Evolutionary conservation across 1,140 invertebrate species (phyloP).

Genomic region (Drosophila punjabiensis): DNA sequence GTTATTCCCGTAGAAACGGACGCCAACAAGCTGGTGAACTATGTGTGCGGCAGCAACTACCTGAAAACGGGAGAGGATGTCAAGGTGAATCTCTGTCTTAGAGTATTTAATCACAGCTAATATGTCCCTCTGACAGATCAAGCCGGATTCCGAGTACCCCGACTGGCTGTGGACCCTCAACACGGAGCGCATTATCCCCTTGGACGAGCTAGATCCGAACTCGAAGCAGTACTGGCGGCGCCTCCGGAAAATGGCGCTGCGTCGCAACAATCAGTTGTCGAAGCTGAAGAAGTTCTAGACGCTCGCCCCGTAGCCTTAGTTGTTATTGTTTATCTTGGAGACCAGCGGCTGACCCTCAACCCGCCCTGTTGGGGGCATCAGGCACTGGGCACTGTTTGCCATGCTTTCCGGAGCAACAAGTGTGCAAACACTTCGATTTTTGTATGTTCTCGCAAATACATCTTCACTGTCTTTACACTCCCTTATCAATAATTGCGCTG

Average conservation of each 20-base stretch:
- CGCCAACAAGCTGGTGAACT: constrained; percentile 90
- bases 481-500: constrained; percentile 43
- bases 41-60: constrained; percentile 95
- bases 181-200: constrained; percentile 86
- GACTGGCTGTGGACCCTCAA: constrained; percentile 95
- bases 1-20: constrained; percentile 95
- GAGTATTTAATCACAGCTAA: not conserved
- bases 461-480: constrained; percentile 39
- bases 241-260: constrained; percentile 88
- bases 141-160: constrained; percentile 95
- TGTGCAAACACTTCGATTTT: constrained; percentile 62
- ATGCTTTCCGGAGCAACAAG: constrained; percentile 53
- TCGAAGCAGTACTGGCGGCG: constrained; percentile 93
- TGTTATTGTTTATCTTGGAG: constrained; percentile 37
- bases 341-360: constrained; percentile 47
- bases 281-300: constrained; percentile 87
- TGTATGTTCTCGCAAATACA: constrained; percentile 54
- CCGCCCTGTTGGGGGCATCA: constrained; percentile 19
- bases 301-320: constrained; percentile 1
- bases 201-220: constrained; percentile 92
- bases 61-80: constrained; percentile 92
- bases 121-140: constrained; percentile 86
- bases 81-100: constrained; percentile 85
- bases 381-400: constrained; percentile 53
- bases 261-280: constrained; percentile 87